Evolutionary conservation across 2,888 invertebrate genomes (phyloP).

Genomic region (Matsumyia berberina): DNA sequence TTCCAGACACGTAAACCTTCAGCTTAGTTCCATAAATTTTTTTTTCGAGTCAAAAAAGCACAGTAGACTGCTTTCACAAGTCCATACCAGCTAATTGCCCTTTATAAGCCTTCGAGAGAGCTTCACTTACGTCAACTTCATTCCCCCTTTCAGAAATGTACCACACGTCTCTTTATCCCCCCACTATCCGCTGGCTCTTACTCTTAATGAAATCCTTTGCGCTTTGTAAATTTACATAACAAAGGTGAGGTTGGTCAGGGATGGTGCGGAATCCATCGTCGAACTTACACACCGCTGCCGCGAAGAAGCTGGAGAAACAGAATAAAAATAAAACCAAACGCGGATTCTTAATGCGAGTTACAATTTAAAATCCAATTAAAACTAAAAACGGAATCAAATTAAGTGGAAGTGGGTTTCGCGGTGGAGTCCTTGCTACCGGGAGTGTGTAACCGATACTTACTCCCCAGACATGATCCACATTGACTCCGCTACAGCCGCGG

Average conservation of each 20-base stretch:
- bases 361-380: slow-evolving; percentile 76
- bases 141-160: background rate
- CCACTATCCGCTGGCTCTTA: slow-evolving; percentile 25
- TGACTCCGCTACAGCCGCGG: slow-evolving; percentile 58
- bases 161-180: background rate
- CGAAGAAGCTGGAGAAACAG: slow-evolving; percentile 42
- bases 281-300: slow-evolving; percentile 19
- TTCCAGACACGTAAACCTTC: too few species aligned
- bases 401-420: slow-evolving; percentile 70
- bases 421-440: slow-evolving; percentile 39
- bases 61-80: too few species aligned
- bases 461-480: slow-evolving; percentile 73
- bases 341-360: slow-evolving; percentile 74
- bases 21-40: too few species aligned
- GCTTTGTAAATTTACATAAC: slow-evolving; percentile 61
- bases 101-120: background rate
- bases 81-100: background rate
- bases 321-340: slow-evolving; percentile 33
- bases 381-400: slow-evolving; percentile 76
- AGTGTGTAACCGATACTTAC: slow-evolving; percentile 68
- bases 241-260: slow-evolving; percentile 71
- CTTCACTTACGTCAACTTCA: background rate
- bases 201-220: slow-evolving; percentile 62
- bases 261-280: slow-evolving; percentile 30
- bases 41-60: too few species aligned